These are phyloP conservation scores for Apamea sordens DNA, from an alignment of 2,888 invertebrate species.

Conservation along the genomic window DNA sequence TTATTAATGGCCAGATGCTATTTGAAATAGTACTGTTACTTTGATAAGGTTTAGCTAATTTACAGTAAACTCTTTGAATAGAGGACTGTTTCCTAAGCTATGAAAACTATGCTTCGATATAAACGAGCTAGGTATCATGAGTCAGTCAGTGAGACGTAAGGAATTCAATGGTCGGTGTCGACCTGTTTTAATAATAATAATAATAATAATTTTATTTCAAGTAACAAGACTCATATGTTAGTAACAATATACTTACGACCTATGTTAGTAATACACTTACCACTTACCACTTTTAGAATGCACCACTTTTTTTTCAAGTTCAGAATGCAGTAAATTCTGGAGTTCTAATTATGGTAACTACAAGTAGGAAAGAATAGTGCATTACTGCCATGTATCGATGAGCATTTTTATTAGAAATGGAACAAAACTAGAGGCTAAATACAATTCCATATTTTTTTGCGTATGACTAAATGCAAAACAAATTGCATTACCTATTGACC, in stretches of 20 bases:
- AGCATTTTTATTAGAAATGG: background rate
- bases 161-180: background rate
- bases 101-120: background rate
- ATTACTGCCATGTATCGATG: background rate
- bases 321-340: background rate
- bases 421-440: background rate
- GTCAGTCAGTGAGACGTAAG: background rate
- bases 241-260: too few species aligned
- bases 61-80: background rate
- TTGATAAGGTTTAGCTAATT: background rate
- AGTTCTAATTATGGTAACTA: background rate
- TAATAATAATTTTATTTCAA: too few species aligned
- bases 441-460: background rate
- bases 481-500: slow-evolving; percentile 21
- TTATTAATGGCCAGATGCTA: background rate
- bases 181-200: too few species aligned
- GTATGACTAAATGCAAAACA: background rate
- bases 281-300: too few species aligned
- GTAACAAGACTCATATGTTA: too few species aligned
- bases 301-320: background rate
- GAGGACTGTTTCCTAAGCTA: background rate
- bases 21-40: background rate
- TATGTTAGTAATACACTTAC: too few species aligned
- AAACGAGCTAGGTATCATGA: background rate
- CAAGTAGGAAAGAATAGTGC: background rate